Base-by-base conservation (phyloP, 2,888 invertebrate genomes). In the Scelioninae gen. 1 region DNA sequence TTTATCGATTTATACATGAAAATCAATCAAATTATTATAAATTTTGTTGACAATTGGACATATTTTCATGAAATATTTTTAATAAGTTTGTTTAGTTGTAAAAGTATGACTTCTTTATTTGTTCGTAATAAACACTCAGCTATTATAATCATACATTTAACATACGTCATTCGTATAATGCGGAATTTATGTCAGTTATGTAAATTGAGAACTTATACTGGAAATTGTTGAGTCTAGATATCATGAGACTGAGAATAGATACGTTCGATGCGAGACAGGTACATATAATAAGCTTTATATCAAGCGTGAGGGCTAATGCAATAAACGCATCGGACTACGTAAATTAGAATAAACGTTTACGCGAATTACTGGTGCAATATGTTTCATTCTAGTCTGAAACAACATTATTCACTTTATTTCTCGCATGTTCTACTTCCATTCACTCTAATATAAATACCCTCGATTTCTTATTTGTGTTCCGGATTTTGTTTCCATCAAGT, bases 361-460 rank as follows among this genome's bases (percentile, higher is more conserved):
- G 65, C 76, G 76, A 82, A 76, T 82, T 71, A 69, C 71, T 76
- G 45, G 69, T 71, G 81, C 82, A 82, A 82, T 80, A 74, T 66
- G 65, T 62, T 71, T 76, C 56, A 69, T 66, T 78, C 74, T 77
- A 68, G 71, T 76, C 74, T 68, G 49, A 56, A 82, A 82, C 82
- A 78, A 78, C 82, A 82, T 82, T 69, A 82, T 82, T 82, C 66
- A 78, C 78, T 82, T 74, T 72, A 78, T 74, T 81, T 74, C 78
- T 74, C 62, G 68, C 66, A 40, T 62, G 68, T 78, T 74, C 82
- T 51, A 82, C 65, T 83, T 83, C 66, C 75, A 69, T 75, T 69
- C 79, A 56, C 45, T 69, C 56, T 38, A 74, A 60, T 78, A 72
- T 78, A 74, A 82, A 71, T 82, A 77, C 58, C 53, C n/a, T 32